These are phyloP conservation scores for Rhinichthys osculus DNA, from an alignment of 2,797 vertebrate species.

Conservation along the genomic window DNA sequence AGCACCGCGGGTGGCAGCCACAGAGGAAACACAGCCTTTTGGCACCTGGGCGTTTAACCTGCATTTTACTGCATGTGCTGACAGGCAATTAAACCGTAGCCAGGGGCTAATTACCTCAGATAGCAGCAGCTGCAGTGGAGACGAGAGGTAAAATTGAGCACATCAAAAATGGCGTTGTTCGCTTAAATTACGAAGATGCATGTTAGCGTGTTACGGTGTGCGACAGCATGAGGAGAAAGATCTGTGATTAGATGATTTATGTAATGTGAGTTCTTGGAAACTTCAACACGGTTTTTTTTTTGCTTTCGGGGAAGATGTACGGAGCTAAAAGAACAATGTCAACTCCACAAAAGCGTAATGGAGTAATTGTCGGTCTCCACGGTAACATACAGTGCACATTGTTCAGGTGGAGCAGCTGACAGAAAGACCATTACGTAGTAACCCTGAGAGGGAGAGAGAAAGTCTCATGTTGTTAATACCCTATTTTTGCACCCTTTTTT, in stretches of 20 bases:
- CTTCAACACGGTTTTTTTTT: neutral
- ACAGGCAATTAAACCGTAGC: constrained; percentile 74
- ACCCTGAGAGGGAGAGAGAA: constrained; percentile 67
- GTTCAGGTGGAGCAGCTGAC: constrained; percentile 87
- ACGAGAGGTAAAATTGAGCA: constrained; percentile 23
- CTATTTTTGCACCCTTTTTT: neutral
- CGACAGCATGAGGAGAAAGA: neutral
- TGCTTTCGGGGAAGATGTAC: constrained; percentile 33
- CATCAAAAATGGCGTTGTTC: constrained; percentile 16
- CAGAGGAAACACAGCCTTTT: constrained; percentile 63
- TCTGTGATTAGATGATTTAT: constrained; percentile 16
- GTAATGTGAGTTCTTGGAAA: constrained; percentile 7
- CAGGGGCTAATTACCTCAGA: constrained; percentile 76
- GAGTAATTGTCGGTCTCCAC: constrained; percentile 82
- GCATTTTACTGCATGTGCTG: constrained; percentile 66
- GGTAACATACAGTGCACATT: constrained; percentile 88
- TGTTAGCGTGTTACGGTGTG: neutral
- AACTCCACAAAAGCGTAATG: constrained; percentile 57
- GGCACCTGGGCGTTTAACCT: constrained; percentile 71
- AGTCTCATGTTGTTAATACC: constrained; percentile 7
- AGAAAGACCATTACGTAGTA: constrained; percentile 81
- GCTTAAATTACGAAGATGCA: constrained; percentile 19
- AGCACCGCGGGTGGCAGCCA: constrained; percentile 54
- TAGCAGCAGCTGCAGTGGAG: constrained; percentile 47
- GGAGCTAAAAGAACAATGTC: constrained; percentile 52